Evolutionary conservation across 2,888 invertebrate species (phyloP).

Genomic region (Palloptera scutellata): DNA sequence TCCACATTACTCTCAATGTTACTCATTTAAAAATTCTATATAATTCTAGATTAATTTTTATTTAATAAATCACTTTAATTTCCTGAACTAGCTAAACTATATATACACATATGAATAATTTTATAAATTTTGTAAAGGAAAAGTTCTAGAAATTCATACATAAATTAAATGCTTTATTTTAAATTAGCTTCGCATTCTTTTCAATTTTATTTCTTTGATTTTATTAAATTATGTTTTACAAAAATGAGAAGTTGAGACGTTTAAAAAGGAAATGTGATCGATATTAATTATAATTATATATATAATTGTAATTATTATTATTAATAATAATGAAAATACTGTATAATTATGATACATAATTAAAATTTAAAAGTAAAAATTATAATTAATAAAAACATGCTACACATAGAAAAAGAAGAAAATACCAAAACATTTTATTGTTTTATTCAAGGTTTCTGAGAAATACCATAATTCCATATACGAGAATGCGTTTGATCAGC

Average conservation of each 20-base stretch:
- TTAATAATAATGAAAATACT: slow-evolving; percentile 15
- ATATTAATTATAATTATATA: slow-evolving; percentile 48
- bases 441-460: too few relatives aligned
- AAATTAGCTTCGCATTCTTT: not conserved
- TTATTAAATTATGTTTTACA: not conserved
- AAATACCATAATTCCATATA: too few relatives aligned
- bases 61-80: too few relatives aligned
- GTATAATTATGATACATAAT: slow-evolving; percentile 6
- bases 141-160: slow-evolving; percentile 5
- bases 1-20: slow-evolving; percentile 27
- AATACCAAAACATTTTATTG: too few relatives aligned
- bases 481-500: too few relatives aligned
- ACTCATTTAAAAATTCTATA: slow-evolving; percentile 8
- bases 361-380: not conserved
- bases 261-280: slow-evolving; percentile 59
- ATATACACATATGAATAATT: not conserved
- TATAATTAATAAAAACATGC: not conserved
- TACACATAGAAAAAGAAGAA: too few relatives aligned
- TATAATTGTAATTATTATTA: slow-evolving; percentile 14
- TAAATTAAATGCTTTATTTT: too few relatives aligned
- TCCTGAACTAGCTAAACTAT: too few relatives aligned
- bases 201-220: slow-evolving; percentile 14
- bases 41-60: slow-evolving; percentile 8
- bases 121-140: slow-evolving; percentile 12
- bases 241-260: slow-evolving; percentile 38